Evolutionary conservation across 2,797 vertebrate species (phyloP), one percentile per base, ranked within the genome.

Genomic region (Eleutherodactylus coqui): DNA sequence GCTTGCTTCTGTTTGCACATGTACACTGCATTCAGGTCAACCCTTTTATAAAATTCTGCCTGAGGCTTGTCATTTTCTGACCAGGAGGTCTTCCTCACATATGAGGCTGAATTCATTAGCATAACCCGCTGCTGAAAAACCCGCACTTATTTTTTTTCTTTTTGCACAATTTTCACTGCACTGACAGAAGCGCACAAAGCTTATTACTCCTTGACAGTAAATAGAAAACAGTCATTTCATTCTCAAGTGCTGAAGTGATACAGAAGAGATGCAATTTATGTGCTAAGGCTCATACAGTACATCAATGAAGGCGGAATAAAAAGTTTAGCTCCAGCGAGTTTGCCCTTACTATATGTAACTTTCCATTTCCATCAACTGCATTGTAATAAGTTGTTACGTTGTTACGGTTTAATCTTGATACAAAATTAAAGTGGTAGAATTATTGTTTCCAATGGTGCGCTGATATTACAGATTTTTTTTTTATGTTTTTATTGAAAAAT

Each of bases 131-230:
- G 27, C 36, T 60, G 34, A 47, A 47, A 32, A 29, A 19, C 78
- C 43, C 49, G 13, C 19, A 41, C 41, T 24, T 70, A 38, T 78
- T 60, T 79, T 78, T 78, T 60, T 78, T 41, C 38, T 60, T 60
- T 55, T 80, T 80, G 58, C 38, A 32, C 55, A 27, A 80, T 81
- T 49, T 81, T 32, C 43, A 16, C 43, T 16, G 60, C 45, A n/a
- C 43, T 69, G 79, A 81, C 79, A 81, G 62, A 47, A 38, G 27
- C 51, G 62, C 41, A 36, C n/a, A 49, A 73, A 73, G 14, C 49
- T 55, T 47, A 83, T 80, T 80, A 80, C 36, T 73, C n/a, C 34
- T 14, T 58, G 49, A 83, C 81, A 19, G 69, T 58, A 83, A 83
- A 72, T 69, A 83, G n/a, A 83, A 55, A 58, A 0, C 36, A 41